These are phyloP conservation scores for Philopedon plagiatum DNA, from an alignment of 2,888 invertebrate genomes.

Conservation along the genomic window DNA sequence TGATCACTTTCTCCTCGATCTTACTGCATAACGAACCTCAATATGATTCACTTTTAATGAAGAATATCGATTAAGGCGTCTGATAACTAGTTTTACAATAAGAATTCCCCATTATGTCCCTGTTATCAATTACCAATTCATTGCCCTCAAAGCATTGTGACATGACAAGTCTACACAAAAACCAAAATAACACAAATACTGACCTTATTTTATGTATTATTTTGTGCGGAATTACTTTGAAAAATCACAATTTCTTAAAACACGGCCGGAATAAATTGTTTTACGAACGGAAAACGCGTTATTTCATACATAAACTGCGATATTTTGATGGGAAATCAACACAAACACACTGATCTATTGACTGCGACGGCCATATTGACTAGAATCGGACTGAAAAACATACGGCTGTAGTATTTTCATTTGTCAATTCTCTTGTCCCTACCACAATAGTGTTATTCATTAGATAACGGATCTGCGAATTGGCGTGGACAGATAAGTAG, in stretches of 20 bases:
- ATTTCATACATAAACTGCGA: constrained; percentile 43
- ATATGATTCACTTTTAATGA: constrained; percentile 30
- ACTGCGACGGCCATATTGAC: constrained; percentile 48
- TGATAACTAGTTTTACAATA: constrained; percentile 7
- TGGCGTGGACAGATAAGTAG: too few relatives aligned
- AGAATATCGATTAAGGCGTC: constrained; percentile 22
- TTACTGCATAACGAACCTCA: not conserved
- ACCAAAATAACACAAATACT: constrained; percentile 45
- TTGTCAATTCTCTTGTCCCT: constrained; percentile 4
- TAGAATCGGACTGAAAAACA: constrained; percentile 24
- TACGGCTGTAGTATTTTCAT: constrained; percentile 18
- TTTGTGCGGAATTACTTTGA: not conserved
- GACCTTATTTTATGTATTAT: constrained; percentile 42
- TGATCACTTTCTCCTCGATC: constrained; percentile 35
- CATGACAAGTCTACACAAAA: constrained; percentile 43
- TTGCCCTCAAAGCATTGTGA: constrained; percentile 29
- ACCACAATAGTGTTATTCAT: not conserved
- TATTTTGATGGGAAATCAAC: constrained; percentile 36
- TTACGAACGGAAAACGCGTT: constrained; percentile 8
- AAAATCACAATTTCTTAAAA: not conserved
- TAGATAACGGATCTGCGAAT: too few relatives aligned
- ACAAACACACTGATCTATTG: constrained; percentile 37
- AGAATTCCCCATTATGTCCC: constrained; percentile 9
- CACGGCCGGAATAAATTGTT: not conserved
- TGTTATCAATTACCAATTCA: constrained; percentile 31